Evolutionary conservation across 64 coral and sea anemone genomes (phyloP), one percentile per base, ranked within the genome.

Genomic region (Anthopleura sola): DNA sequence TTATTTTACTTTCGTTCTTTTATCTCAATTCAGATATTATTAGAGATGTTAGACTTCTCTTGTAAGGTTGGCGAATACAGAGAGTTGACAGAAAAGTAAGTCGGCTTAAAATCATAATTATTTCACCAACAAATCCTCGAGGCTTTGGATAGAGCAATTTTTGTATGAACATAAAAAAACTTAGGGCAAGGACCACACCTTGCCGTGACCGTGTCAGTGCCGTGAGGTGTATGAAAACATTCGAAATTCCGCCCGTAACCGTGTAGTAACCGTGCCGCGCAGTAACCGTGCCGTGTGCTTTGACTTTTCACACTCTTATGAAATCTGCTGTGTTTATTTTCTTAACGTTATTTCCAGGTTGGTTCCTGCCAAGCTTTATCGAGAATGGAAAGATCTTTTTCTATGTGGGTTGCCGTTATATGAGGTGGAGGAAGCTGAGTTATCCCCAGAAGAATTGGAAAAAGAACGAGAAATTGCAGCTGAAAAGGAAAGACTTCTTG

Each of bases 31-130:
- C 69, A 98, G 96, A 69, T 98, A 18, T 87, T 98, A 74, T 98
- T 92, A 20, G 89, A 98, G 84, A 90, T 98, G 64, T 89, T 98
- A 33, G 92, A 98, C 85, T 92, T 94, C 60, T 81, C 92, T 6
- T 98, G 96, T 79, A 98, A 94, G 88, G 82, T 98, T 87, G 96
- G 92, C 23, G 92, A 98, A 36, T 98, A 98, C 50, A 82, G 96
- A 75, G 96, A 98, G 75, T 90, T 98, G 7, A 98, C 96, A 64
- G 96, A 98, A 87, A 91, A 94, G 96, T 98, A 89, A 51, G 90
- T 24, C n/a, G n/a, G n/a, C 50, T 53, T 17, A 75, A 75, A 37
- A 21, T 37, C 5, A 37, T 21, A 6, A 39, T 37, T 48, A 5
- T 37, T 37, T 33, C 6, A 48, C 6, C 29, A 37, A n/a, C 6